Evolutionary conservation across 2,797 vertebrate species (phyloP), one percentile per base, ranked within the genome.

Genomic region (Esox lucius): DNA sequence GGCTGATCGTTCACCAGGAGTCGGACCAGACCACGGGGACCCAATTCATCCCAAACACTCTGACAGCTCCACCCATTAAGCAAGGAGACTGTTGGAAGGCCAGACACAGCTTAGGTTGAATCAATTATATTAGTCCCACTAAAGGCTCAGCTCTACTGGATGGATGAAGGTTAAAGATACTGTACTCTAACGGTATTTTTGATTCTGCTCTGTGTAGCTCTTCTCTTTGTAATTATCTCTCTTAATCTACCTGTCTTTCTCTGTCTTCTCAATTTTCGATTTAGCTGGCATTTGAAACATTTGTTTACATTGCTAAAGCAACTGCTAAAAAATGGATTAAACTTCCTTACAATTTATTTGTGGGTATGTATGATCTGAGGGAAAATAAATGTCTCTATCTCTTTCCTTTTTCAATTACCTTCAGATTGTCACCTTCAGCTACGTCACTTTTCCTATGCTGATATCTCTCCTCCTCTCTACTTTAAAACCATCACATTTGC

Each of bases 101-200:
- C 6, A 67, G 31, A 28, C 16, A 35, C 42, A 11, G 33, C 35
- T 61, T 64, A 51, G 67, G 56, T 66, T 46, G 67, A 76, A 78
- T 73, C 76, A 73, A 80, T 83, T 68, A 77, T 66, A 46, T 70
- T 72, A 77, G 78, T 73, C 77, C 74, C 48, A 65, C 65, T 66
- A 73, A 35, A 33, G 24, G 28, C 17, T 12, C 28, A 66, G 15
- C 39, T 53, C 12, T 49, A 12, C 64, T 65, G 42, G 3, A 6
- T 56, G 24, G 56, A 24, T 61, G 56, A 61, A 24, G 56, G 56
- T 24, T 11, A 61, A 61, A 24, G 56, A 24, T 24, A 13, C 56
- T 24, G 22, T 46, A 46, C 11, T 12, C 42, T 46, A 42, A 42
- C 42, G 39, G 39, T 9, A 42, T 9, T 42, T 42, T 9, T 42